Evolutionary conservation across 2,888 invertebrate species (phyloP).

Genomic region (Polydrusus cervinus): DNA sequence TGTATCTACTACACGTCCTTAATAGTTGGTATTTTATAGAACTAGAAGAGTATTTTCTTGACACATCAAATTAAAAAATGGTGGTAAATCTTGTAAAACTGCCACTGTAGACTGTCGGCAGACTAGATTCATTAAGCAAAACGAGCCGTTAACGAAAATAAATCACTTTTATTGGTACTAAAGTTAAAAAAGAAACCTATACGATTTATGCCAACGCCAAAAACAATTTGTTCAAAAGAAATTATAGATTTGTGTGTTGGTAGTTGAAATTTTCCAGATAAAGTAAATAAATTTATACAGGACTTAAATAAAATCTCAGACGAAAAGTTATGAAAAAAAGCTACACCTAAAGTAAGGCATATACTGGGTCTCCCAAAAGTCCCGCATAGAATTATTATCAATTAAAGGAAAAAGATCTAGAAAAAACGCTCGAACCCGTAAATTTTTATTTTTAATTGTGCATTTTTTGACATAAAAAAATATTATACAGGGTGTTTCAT

Average conservation of each 20-base stretch:
- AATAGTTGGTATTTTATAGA: background rate
- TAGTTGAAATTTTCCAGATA: background rate
- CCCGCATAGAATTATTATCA: too few species aligned
- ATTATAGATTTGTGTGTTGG: background rate
- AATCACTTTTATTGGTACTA: conserved; percentile 35
- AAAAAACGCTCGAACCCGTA: too few species aligned
- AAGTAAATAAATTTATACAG: background rate
- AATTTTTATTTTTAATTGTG: too few species aligned
- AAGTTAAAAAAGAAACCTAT: conserved; percentile 28
- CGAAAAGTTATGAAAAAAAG: too few species aligned
- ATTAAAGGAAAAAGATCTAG: too few species aligned
- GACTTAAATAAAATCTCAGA: too few species aligned
- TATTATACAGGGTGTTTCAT: too few species aligned
- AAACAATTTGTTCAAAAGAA: conserved; percentile 3
- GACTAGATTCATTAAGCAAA: conserved; percentile 30
- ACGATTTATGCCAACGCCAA: background rate
- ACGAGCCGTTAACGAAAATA: conserved; percentile 34
- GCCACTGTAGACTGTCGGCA: conserved; percentile 9
- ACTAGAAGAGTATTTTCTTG: conserved; percentile 5
- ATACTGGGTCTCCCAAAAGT: too few species aligned
- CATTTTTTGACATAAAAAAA: too few species aligned
- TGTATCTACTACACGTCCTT: too few species aligned
- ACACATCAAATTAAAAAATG: conserved; percentile 20
- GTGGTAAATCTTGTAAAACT: conserved; percentile 21
- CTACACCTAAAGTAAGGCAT: too few species aligned